Conservation (phyloP, 1,140 invertebrate genomes). For the Hestina assimilis region DNA sequence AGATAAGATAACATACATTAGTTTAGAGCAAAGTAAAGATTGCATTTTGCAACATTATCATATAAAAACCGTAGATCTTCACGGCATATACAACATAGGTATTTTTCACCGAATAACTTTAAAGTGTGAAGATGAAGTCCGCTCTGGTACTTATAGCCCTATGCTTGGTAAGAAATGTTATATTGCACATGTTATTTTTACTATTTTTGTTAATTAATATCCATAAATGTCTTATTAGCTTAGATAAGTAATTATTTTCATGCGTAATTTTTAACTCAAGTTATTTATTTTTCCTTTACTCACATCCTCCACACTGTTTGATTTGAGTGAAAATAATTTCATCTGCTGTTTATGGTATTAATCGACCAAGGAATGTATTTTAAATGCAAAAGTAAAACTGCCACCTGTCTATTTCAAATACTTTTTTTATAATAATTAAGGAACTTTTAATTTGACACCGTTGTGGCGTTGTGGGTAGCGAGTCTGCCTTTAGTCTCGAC, state of each 20-base stretch:
- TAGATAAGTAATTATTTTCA: background rate
- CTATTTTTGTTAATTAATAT: background rate
- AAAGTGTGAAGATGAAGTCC: slow-evolving; percentile 14
- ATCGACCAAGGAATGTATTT: too few species aligned
- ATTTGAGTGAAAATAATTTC: too few species aligned
- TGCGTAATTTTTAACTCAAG: too few species aligned
- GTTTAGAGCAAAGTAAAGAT: slow-evolving; percentile 25
- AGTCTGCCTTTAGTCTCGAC: too few species aligned
- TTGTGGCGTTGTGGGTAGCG: too few species aligned
- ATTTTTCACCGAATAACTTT: background rate
- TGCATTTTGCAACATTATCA: slow-evolving; percentile 32
- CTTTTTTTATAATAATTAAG: too few species aligned
- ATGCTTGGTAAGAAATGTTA: slow-evolving; percentile 8
- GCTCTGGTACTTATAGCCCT: background rate
- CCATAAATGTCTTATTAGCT: background rate
- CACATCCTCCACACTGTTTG: too few species aligned
- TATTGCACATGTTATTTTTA: background rate
- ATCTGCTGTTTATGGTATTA: too few species aligned
- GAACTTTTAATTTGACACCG: too few species aligned
- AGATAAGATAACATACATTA: slow-evolving; percentile 32
- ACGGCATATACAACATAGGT: slow-evolving; percentile 6
- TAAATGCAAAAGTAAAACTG: too few species aligned
- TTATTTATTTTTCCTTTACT: too few species aligned
- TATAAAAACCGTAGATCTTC: slow-evolving; percentile 32
- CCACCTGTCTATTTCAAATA: too few species aligned